Evolutionary conservation across 2,888 invertebrate genomes (phyloP).

Genomic region (Amblyteles armatorius): DNA sequence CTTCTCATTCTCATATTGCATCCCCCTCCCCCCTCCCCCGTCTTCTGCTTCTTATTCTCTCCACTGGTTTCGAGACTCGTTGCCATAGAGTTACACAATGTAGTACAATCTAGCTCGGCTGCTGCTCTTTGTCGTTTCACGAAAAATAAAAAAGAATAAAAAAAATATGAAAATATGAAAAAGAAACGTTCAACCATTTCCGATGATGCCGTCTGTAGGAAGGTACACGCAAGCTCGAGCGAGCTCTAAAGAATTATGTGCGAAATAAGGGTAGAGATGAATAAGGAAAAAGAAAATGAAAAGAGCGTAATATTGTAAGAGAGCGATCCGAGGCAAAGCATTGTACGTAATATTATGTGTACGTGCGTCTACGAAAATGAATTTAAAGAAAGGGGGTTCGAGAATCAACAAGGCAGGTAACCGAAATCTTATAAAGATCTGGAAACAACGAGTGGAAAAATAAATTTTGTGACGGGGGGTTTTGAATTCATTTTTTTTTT

Average conservation of each 20-base stretch:
- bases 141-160: background rate
- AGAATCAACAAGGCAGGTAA: background rate
- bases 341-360: constrained; percentile 74
- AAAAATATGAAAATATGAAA: background rate
- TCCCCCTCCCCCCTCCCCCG: background rate
- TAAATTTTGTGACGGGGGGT: background rate
- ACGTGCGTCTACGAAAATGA: constrained; percentile 73
- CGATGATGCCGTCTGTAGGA: constrained; percentile 22
- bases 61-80: constrained; percentile 4
- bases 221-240: constrained; percentile 28
- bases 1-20: constrained; percentile 7
- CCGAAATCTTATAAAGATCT: constrained; percentile 8
- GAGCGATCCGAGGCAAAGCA: constrained; percentile 78
- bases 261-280: constrained; percentile 33
- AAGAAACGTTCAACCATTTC: constrained; percentile 57
- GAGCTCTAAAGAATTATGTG: constrained; percentile 13
- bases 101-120: constrained; percentile 34
- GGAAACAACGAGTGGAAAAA: constrained; percentile 1
- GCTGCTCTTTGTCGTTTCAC: background rate
- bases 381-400: constrained; percentile 13
- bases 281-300: background rate
- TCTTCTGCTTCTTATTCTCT: constrained; percentile 15
- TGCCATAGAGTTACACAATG: constrained; percentile 17
- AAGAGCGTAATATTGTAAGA: constrained; percentile 59
- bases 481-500: constrained; percentile 6